These are phyloP conservation scores for Vidua macroura DNA, from an alignment of 2,113 vertebrate genomes.

Conservation along the genomic window DNA sequence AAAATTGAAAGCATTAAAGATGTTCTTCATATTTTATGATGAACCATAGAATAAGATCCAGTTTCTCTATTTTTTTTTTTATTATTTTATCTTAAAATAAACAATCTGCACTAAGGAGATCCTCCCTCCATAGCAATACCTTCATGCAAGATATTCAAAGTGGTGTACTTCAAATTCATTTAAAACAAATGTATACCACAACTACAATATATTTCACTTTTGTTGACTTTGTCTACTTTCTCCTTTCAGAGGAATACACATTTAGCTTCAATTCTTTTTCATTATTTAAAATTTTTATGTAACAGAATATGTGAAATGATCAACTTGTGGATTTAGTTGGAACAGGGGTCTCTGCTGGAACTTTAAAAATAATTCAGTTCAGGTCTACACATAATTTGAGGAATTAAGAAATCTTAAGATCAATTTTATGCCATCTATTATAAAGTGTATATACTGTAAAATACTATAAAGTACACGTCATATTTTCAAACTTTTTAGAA, in stretches of 20 bases:
- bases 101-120: background rate
- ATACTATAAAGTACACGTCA: background rate
- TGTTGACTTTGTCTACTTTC: background rate
- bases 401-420: background rate
- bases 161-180: background rate
- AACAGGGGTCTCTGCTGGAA: background rate
- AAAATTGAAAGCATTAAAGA: background rate
- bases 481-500: background rate
- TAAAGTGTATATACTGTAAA: background rate
- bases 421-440: background rate
- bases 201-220: background rate
- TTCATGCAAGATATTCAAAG: background rate
- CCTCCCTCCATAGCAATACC: background rate
- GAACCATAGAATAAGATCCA: background rate
- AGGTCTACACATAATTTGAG: background rate
- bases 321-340: background rate
- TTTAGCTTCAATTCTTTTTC: background rate
- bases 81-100: background rate
- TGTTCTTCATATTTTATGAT: background rate
- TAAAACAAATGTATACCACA: background rate
- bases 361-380: background rate
- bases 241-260: background rate
- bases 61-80: background rate
- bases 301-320: background rate
- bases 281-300: background rate